Conservation (phyloP, 1,140 invertebrate genomes). For the Calephelis nemesis region DNA sequence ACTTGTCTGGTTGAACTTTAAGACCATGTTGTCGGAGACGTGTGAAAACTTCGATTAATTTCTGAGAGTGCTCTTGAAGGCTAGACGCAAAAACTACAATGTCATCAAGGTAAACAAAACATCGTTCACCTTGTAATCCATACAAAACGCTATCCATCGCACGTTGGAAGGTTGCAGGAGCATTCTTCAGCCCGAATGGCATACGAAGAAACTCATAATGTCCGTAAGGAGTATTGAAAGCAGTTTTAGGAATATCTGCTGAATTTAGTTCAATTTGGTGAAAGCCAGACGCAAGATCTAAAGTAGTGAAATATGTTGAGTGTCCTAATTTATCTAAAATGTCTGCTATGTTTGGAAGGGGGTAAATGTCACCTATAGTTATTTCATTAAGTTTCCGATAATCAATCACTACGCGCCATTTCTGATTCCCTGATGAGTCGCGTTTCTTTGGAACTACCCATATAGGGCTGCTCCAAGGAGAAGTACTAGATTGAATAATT, state of each 20-base stretch:
- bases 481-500: slow-evolving; percentile 54
- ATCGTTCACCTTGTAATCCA: slow-evolving; percentile 39
- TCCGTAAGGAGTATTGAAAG: slow-evolving; percentile 55
- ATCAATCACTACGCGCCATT: slow-evolving; percentile 62
- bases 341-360: slow-evolving; percentile 74
- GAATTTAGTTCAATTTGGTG: slow-evolving; percentile 42
- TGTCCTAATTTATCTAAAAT: slow-evolving; percentile 50
- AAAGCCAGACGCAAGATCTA: slow-evolving; percentile 53
- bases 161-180: slow-evolving; percentile 57
- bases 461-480: slow-evolving; percentile 52
- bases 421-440: slow-evolving; percentile 55
- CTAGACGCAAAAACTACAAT: slow-evolving; percentile 45
- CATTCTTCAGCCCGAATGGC: slow-evolving; percentile 7
- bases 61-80: slow-evolving; percentile 58
- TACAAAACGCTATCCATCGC: slow-evolving; percentile 55
- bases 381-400: slow-evolving; percentile 39
- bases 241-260: slow-evolving; percentile 54
- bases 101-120: slow-evolving; percentile 56
- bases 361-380: slow-evolving; percentile 69
- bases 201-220: slow-evolving; percentile 51
- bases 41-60: slow-evolving; percentile 56
- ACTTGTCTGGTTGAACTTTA: slow-evolving; percentile 73
- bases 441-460: slow-evolving; percentile 65
- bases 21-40: slow-evolving; percentile 54
- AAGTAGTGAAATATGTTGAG: slow-evolving; percentile 44